A percentile compares a stretch with the other conserved stretches of the same genome.
phyloP scores from a whole-genome alignment of 2,113 vertebrate genomes.

The Dasypus novemcinctus region DNA sequence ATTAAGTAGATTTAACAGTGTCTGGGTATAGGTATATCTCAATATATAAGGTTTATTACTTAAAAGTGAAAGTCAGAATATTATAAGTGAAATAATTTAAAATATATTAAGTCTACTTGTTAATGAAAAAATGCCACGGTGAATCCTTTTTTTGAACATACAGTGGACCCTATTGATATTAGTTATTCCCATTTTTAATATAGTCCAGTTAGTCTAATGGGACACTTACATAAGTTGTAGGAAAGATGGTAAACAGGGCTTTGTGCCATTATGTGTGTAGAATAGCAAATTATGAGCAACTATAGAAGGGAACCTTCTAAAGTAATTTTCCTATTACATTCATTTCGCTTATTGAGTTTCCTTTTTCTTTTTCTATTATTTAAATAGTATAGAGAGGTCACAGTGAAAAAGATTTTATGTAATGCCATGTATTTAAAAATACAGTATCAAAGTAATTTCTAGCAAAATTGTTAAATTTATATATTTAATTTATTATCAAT shows the following conservation, averaged over 20 bases:
- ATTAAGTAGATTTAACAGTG: constrained; percentile 23
- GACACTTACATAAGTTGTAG: not conserved
- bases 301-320: constrained; percentile 20
- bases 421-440: not conserved
- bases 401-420: constrained; percentile 55
- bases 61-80: not conserved
- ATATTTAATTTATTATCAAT: not conserved
- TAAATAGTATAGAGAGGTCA: constrained; percentile 30
- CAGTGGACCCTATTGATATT: not conserved
- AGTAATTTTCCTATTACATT: not conserved
- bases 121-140: constrained; percentile 4
- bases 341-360: constrained; percentile 24
- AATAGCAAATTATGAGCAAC: constrained; percentile 34
- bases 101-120: constrained; percentile 1
- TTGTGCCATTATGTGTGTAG: not conserved
- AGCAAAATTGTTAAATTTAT: constrained; percentile 25
- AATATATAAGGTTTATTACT: constrained; percentile 42
- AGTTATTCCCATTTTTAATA: constrained; percentile 26
- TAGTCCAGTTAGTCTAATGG: constrained; percentile 37
- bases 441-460: not conserved
- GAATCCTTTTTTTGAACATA: constrained; percentile 37
- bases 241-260: not conserved
- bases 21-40: constrained; percentile 10
- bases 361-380: not conserved
- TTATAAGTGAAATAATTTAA: constrained; percentile 1